Evolutionary conservation across 2,797 vertebrate genomes (phyloP), one percentile per base, ranked within the genome.

Genomic region (Lutjanus campechanus): DNA sequence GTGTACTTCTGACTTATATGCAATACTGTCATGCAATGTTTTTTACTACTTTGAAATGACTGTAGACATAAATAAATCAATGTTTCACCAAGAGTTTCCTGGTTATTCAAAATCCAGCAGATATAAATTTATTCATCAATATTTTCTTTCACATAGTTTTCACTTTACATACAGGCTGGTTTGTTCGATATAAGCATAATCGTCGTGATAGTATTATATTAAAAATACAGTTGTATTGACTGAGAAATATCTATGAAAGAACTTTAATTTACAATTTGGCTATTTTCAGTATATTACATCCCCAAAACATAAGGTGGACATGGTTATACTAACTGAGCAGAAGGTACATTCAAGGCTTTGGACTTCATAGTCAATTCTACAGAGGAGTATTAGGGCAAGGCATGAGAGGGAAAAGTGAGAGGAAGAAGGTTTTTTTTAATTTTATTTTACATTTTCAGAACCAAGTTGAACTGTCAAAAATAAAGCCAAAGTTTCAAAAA

Each of bases 41-140:
- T 89, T 88, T 82, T 74, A 88, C 63, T 74, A 55, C 46, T 88
- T 86, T 91, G 16, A 79, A 89, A 85, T 44, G 68, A 85, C 68
- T 80, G 71, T 86, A 77, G 64, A 87, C 51, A 25, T 63, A 50
- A 93, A 91, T 94, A 89, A 94, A 95, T 82, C 63, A 61, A 66
- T 77, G 77, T 87, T 90, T 88, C 49, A 77, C 63, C 47, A 88
- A 67, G 43, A 47, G 36, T 78, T 73, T 79, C 72, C 56, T 63
- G 36, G 16, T 73, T 41, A 15, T 44, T 76, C 19, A 62, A 66
- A 61, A 56, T 91, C 87, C 84, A 87, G 81, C 83, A 84, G 67
- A 85, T 83, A 68, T 78, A 65, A 0, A 87, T 91, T 90, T 91
- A 77, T 88, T 92, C 65, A 87, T 82, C 74, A 15, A 71, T 59